A percentile compares a stretch with the other conserved stretches of the same genome.
Conservation (phyloP, 1,140 invertebrate genomes). For the Hydropsyche tenuis region DNA sequence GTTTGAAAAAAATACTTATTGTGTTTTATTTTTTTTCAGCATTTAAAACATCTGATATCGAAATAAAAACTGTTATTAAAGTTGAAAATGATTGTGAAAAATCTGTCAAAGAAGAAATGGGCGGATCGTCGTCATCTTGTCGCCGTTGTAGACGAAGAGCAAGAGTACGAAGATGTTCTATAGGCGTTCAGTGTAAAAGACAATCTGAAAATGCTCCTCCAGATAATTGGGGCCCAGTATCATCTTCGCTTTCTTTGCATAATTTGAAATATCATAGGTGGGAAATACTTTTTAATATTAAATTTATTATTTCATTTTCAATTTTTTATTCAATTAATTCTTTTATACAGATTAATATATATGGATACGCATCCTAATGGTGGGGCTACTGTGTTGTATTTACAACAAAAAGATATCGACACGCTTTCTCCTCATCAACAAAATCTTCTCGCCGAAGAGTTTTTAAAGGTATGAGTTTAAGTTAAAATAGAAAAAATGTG, state of each 20-base stretch:
- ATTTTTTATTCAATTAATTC: neutral
- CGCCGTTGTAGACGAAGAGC: conserved; percentile 57
- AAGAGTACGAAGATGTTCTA: conserved; percentile 58
- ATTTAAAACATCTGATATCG: neutral
- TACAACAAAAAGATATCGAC: conserved; percentile 92
- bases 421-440: conserved; percentile 77
- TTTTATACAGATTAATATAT: conserved; percentile 62
- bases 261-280: conserved; percentile 60
- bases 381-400: conserved; percentile 89
- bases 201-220: conserved; percentile 52
- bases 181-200: conserved; percentile 61
- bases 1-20: neutral
- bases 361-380: conserved; percentile 95
- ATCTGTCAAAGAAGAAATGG: conserved; percentile 19
- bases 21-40: neutral
- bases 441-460: conserved; percentile 86
- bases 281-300: neutral
- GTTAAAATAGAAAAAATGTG: too few species aligned
- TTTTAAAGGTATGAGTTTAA: conserved; percentile 80
- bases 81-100: conserved; percentile 10
- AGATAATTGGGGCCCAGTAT: conserved; percentile 53
- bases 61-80: conserved; percentile 19
- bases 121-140: conserved; percentile 55
- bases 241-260: conserved; percentile 52
- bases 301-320: neutral